Conservation (phyloP, 2,113 vertebrate species). For the Oryzias javanicus region DNA sequence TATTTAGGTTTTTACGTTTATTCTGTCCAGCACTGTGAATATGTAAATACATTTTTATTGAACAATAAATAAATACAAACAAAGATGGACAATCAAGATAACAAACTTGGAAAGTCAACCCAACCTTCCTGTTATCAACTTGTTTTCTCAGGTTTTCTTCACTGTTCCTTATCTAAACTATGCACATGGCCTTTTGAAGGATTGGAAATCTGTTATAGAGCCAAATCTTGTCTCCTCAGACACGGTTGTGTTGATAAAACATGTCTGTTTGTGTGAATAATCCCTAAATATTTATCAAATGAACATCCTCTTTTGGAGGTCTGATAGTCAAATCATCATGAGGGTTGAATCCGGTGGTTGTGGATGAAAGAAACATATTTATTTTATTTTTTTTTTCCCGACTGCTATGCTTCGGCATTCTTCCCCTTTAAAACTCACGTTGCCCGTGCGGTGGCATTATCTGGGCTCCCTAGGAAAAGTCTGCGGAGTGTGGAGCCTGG, state of each 20-base stretch:
- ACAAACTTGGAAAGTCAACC: too few species aligned
- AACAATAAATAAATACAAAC: too few species aligned
- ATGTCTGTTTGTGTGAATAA: neutral
- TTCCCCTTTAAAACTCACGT: conserved; percentile 75
- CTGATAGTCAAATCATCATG: neutral
- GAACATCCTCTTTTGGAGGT: neutral
- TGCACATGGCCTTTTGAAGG: neutral
- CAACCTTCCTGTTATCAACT: too few species aligned
- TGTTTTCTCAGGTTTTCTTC: too few species aligned
- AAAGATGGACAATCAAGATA: too few species aligned
- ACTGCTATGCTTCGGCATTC: conserved; percentile 32
- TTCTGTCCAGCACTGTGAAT: too few species aligned
- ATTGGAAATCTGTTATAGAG: neutral
- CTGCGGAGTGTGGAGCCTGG: conserved; percentile 31
- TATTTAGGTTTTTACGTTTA: too few species aligned
- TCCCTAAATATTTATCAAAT: neutral
- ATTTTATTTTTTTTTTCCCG: neutral
- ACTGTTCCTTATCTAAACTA: too few species aligned
- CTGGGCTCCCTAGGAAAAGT: conserved; percentile 70
- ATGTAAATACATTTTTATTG: too few species aligned
- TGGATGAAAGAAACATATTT: neutral
- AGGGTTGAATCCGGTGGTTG: neutral
- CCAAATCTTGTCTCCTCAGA: neutral
- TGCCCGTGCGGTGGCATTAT: conserved; percentile 69
- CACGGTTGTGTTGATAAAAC: neutral